A percentile compares a stretch with the other conserved stretches of the same genome.
phyloP scores from a whole-genome alignment of 2,113 vertebrate species.

The Grus americana region DNA sequence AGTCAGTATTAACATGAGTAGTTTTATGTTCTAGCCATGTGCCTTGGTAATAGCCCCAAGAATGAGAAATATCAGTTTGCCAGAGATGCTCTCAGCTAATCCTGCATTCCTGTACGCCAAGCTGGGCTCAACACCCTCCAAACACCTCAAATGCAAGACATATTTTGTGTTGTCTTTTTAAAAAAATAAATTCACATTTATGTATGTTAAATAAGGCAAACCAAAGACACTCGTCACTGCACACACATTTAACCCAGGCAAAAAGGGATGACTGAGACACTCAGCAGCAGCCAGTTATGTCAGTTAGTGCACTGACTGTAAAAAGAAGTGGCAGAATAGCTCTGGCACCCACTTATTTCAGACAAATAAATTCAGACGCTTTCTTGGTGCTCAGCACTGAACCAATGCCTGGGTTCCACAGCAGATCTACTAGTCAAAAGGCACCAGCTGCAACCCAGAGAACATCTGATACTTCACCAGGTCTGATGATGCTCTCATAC shows the following conservation, averaged over 20 bases:
- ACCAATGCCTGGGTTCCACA: neutral
- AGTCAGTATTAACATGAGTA: neutral
- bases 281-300: fast-evolving
- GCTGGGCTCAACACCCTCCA: neutral
- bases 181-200: neutral
- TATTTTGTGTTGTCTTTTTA: neutral
- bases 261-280: neutral
- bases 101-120: neutral
- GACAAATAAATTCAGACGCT: neutral
- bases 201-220: neutral
- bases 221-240: neutral
- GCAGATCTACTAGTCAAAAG: neutral
- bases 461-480: neutral
- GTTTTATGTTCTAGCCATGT: neutral
- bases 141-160: neutral
- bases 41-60: neutral
- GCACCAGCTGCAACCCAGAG: neutral
- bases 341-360: neutral
- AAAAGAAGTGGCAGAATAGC: neutral
- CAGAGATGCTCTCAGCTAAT: neutral
- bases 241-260: neutral
- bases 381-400: neutral
- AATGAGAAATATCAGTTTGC: neutral
- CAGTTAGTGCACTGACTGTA: neutral
- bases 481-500: neutral